A percentile compares a stretch with the other conserved stretches of the same genome.
Conservation (phyloP, 2,888 invertebrate genomes). For the Dasypolia templi region DNA sequence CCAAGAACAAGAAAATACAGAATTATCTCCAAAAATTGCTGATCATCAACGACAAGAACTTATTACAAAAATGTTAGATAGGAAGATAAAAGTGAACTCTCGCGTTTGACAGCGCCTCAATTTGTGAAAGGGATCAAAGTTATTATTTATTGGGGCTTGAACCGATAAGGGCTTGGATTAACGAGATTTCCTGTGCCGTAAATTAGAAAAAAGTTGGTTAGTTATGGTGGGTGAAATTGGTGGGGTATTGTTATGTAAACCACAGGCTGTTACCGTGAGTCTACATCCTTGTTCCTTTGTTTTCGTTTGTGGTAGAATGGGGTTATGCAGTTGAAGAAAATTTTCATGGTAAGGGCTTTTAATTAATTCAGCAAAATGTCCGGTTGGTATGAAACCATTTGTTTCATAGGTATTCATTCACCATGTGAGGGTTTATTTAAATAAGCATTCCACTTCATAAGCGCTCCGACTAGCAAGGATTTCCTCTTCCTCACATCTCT, state of each 20-base stretch:
- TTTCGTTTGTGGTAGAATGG: background rate
- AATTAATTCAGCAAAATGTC: too few species aligned
- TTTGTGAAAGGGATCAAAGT: conserved; percentile 80
- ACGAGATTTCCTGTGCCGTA: conserved; percentile 68
- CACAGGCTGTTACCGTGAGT: background rate
- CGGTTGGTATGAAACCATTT: too few species aligned
- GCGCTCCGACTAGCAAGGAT: too few species aligned
- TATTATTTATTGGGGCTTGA: conserved; percentile 79
- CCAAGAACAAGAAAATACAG: conserved; percentile 8
- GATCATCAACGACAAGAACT: conserved; percentile 60
- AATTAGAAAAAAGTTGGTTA: conserved; percentile 60
- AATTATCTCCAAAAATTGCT: conserved; percentile 45
- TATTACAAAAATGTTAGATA: conserved; percentile 66
- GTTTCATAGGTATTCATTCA: too few species aligned
- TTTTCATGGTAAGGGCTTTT: too few species aligned
- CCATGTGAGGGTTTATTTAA: too few species aligned
- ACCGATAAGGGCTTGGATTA: conserved; percentile 73
- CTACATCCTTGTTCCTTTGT: background rate
- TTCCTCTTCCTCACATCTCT: too few species aligned
- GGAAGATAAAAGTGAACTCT: conserved; percentile 71
- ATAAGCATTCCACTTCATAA: too few species aligned
- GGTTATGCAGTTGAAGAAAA: background rate
- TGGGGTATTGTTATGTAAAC: conserved; percentile 43
- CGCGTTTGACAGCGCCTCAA: conserved; percentile 75
- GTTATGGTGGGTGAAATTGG: conserved; percentile 43